A percentile compares a stretch with the other conserved stretches of the same genome.
Conservation (phyloP, 2,113 vertebrate species). For the Podocnemis expansa region DNA sequence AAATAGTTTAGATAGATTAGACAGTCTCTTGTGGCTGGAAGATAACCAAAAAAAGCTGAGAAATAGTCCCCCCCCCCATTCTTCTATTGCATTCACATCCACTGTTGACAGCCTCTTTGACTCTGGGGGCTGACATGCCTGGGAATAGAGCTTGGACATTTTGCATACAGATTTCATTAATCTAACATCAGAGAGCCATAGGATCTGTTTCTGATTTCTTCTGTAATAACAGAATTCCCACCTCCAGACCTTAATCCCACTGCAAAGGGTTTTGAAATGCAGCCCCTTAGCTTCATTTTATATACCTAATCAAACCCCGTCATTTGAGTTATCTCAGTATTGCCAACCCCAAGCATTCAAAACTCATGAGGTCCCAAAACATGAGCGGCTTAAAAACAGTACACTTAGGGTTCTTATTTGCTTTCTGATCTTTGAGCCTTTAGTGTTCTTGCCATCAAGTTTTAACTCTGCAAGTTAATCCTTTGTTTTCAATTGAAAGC, state of each 20-base stretch:
- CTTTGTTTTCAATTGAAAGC: background rate
- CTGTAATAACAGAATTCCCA: background rate
- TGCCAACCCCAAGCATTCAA: background rate
- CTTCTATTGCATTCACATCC: background rate
- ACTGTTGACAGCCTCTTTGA: background rate
- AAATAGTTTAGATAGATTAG: background rate
- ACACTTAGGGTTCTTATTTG: background rate
- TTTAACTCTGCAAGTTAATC: background rate
- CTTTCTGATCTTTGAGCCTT: background rate
- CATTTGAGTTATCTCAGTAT: background rate
- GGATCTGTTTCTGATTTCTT: background rate
- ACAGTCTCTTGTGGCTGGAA: background rate
- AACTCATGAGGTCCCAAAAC: background rate
- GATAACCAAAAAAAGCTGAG: background rate
- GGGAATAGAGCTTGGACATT: background rate
- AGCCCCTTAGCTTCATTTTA: background rate
- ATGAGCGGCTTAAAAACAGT: background rate
- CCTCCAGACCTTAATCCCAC: too few relatives aligned
- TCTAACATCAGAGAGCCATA: background rate
- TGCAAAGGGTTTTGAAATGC: background rate
- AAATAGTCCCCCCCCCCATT: background rate
- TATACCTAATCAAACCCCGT: background rate
- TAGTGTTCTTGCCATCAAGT: background rate
- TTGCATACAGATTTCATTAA: background rate
- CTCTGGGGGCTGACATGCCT: background rate